A percentile compares a stretch with the other conserved stretches of the same genome.
Evolutionary conservation across 2,797 vertebrate genomes (phyloP).

Genomic region (Eulemur albifrons): DNA sequence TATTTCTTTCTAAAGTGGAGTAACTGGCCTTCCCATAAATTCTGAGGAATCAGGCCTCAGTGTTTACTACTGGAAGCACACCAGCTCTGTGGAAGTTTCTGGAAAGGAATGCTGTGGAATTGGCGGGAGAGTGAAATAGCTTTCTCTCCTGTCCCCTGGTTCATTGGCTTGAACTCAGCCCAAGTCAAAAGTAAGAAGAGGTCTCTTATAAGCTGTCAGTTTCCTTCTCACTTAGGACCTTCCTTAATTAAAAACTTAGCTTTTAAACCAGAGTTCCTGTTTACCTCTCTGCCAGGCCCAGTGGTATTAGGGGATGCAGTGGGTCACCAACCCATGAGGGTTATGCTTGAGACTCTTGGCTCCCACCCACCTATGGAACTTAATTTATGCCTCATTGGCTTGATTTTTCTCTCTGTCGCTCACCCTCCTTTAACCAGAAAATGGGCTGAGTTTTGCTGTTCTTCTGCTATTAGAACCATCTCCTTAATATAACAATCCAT

Average conservation of each 20-base stretch:
- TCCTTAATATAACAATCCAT: not conserved
- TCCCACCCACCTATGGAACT: not conserved
- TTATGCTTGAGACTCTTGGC: not conserved
- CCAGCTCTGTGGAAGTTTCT: constrained; percentile 75
- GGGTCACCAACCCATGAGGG: not conserved
- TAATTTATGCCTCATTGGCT: not conserved
- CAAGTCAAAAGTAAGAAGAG: constrained; percentile 64
- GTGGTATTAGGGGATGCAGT: not conserved
- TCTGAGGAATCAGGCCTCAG: constrained; percentile 67
- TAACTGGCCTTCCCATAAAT: constrained; percentile 70
- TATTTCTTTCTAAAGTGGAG: constrained; percentile 71
- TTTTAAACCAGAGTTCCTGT: constrained; percentile 46
- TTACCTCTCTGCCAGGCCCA: not conserved
- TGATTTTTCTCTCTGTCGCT: not conserved
- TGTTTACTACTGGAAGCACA: constrained; percentile 72
- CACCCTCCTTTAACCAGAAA: not conserved
- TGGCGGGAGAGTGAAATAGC: constrained; percentile 60
- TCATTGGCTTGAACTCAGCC: constrained; percentile 60
- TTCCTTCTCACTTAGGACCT: constrained; percentile 52
- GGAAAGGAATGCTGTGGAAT: constrained; percentile 75
- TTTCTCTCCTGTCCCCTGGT: constrained; percentile 63
- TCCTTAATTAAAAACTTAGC: constrained; percentile 45
- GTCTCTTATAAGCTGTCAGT: constrained; percentile 45
- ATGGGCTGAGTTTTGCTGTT: not conserved
- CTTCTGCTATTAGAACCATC: not conserved